These are phyloP conservation scores for Moxostoma hubbsi DNA, from an alignment of 2,797 vertebrate genomes.

Conservation along the genomic window DNA sequence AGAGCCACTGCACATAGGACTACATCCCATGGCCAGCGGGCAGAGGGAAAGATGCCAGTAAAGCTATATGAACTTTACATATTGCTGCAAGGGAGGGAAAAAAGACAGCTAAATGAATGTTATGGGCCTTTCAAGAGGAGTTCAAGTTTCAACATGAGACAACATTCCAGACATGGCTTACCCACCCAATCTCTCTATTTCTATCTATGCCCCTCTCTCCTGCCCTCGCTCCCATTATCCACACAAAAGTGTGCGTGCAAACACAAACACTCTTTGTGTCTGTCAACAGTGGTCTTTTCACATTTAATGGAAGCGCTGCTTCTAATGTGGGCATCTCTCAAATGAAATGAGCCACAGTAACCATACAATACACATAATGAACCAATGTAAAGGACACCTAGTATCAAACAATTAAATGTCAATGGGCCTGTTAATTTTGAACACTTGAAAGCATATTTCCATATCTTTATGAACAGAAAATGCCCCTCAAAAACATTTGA, in stretches of 20 bases:
- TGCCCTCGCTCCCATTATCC: conserved; percentile 31
- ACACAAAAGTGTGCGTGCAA: conserved; percentile 40
- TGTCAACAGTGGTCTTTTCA: conserved; percentile 60
- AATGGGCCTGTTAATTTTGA: conserved; percentile 3
- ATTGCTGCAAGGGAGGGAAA: conserved; percentile 62
- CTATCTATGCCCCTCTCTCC: conserved; percentile 35
- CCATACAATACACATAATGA: conserved; percentile 42
- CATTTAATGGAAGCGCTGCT: conserved; percentile 31
- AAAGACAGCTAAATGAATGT: conserved; percentile 48
- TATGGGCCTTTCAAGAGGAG: conserved; percentile 68
- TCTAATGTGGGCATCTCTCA: conserved; percentile 54
- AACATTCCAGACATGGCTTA: conserved; percentile 79
- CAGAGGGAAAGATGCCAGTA: conserved; percentile 57
- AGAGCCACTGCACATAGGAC: conserved; percentile 25
- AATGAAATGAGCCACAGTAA: conserved; percentile 53
- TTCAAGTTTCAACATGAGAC: conserved; percentile 79
- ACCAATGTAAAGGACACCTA: conserved; percentile 24
- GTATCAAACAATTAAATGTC: conserved; percentile 35
- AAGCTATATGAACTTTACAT: conserved; percentile 66
- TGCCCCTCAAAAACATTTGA: not conserved
- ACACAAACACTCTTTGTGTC: conserved; percentile 59
- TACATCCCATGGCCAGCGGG: conserved; percentile 27
- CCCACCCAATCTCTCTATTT: conserved; percentile 70
- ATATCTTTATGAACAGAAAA: not conserved
- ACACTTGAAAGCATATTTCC: conserved; percentile 9